A percentile compares a stretch with the other conserved stretches of the same genome.
Conservation (phyloP, 2,888 invertebrate species). For the Odontomyia ornata region DNA sequence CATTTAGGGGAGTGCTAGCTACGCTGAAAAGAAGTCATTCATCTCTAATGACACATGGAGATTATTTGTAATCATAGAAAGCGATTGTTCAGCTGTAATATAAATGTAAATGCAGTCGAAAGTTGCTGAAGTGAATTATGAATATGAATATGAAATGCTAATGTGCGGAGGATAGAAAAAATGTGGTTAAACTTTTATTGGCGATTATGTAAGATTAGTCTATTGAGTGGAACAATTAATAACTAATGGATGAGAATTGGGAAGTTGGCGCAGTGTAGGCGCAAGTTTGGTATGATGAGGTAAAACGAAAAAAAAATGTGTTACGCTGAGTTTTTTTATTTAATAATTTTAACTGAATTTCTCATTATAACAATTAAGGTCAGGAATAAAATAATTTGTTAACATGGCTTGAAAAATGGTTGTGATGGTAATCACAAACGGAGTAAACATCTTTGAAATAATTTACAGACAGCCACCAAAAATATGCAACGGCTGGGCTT, state of each 20-base stretch:
- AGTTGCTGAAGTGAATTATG: constrained; percentile 6
- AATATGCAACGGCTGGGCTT: no score
- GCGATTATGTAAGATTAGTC: no score
- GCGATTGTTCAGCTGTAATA: neutral
- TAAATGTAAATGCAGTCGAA: constrained; percentile 15
- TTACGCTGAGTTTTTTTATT: neutral
- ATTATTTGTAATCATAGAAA: constrained; percentile 10
- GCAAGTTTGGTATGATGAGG: no score
- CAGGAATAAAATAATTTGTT: neutral
- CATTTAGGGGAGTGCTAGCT: constrained; percentile 16
- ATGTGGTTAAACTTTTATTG: no score
- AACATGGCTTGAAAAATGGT: no score
- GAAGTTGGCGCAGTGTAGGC: no score
- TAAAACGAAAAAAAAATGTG: no score
- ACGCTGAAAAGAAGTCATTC: constrained; percentile 20
- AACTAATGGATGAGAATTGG: neutral
- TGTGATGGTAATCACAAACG: no score
- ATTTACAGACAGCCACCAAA: no score
- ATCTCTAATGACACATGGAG: constrained; percentile 14
- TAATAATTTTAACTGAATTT: neutral
- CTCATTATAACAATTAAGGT: neutral
- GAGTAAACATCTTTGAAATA: no score
- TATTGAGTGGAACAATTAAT: constrained; percentile 18
- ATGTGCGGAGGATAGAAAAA: neutral
- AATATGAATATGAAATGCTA: constrained; percentile 32